Conservation (phyloP, 2,797 vertebrate genomes). For the Danio aesculapii region DNA sequence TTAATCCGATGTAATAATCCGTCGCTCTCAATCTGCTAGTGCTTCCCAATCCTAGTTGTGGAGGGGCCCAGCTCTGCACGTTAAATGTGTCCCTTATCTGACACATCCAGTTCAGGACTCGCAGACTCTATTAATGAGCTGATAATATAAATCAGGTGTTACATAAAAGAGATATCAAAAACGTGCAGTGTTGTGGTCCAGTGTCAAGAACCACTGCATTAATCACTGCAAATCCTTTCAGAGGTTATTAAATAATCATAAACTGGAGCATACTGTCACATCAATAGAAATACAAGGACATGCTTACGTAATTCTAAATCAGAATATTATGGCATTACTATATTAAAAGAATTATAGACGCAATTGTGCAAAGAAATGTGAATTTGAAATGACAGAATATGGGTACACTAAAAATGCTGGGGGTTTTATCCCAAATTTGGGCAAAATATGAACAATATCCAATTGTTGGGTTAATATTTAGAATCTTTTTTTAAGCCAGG, state of each 20-base stretch:
- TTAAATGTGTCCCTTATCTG: slow-evolving; percentile 2
- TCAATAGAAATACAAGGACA: background rate
- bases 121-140: background rate
- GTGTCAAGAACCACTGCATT: background rate
- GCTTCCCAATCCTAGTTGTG: slow-evolving; percentile 29
- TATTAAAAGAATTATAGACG: no score
- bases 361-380: no score
- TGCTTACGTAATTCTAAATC: background rate
- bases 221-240: slow-evolving; percentile 8
- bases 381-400: no score
- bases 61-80: background rate
- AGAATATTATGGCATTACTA: no score
- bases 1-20: slow-evolving; percentile 55
- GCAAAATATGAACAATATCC: no score
- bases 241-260: slow-evolving; percentile 22
- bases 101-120: background rate
- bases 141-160: background rate
- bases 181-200: background rate
- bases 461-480: no score
- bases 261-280: slow-evolving; percentile 22
- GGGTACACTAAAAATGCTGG: no score
- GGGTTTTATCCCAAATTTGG: no score
- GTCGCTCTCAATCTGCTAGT: slow-evolving; percentile 57
- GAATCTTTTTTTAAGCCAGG: no score
- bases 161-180: background rate